A percentile compares a stretch with the other conserved stretches of the same genome.
phyloP scores from a whole-genome alignment of 2,888 invertebrate species.

The Loripinus fragilis region DNA sequence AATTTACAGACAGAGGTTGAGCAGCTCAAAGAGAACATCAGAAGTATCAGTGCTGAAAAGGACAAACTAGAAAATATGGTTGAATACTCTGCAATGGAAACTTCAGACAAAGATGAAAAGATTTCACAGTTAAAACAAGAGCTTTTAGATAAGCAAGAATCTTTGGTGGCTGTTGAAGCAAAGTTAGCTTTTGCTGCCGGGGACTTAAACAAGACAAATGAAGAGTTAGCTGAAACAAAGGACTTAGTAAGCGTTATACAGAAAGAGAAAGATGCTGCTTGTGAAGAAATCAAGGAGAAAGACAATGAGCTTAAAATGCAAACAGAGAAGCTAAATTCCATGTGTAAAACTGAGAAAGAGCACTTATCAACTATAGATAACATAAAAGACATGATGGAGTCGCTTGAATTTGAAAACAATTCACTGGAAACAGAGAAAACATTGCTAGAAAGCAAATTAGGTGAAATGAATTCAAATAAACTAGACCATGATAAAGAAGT shows the following conservation, averaged over 20 bases:
- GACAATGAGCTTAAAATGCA: neutral
- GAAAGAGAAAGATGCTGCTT: constrained; percentile 29
- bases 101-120: constrained; percentile 45
- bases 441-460: constrained; percentile 45
- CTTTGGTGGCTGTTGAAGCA: constrained; percentile 4
- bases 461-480: constrained; percentile 12
- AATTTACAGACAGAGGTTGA: constrained; percentile 39
- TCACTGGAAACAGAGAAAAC: constrained; percentile 62
- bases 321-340: constrained; percentile 20
- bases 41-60: constrained; percentile 46
- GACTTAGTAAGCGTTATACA: constrained; percentile 29
- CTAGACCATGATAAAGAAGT: neutral
- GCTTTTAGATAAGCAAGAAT: neutral
- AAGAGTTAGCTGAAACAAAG: constrained; percentile 31
- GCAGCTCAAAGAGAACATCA: constrained; percentile 32
- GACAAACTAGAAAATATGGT: constrained; percentile 57
- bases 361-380: constrained; percentile 60
- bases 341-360: constrained; percentile 31
- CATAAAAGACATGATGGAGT: constrained; percentile 72
- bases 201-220: constrained; percentile 8
- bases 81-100: constrained; percentile 50
- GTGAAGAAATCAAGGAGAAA: constrained; percentile 28
- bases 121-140: constrained; percentile 15
- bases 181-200: constrained; percentile 7
- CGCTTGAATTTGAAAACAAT: constrained; percentile 69